These are phyloP conservation scores for Plagiodera versicolora DNA, from an alignment of 2,888 invertebrate species.

Conservation along the genomic window DNA sequence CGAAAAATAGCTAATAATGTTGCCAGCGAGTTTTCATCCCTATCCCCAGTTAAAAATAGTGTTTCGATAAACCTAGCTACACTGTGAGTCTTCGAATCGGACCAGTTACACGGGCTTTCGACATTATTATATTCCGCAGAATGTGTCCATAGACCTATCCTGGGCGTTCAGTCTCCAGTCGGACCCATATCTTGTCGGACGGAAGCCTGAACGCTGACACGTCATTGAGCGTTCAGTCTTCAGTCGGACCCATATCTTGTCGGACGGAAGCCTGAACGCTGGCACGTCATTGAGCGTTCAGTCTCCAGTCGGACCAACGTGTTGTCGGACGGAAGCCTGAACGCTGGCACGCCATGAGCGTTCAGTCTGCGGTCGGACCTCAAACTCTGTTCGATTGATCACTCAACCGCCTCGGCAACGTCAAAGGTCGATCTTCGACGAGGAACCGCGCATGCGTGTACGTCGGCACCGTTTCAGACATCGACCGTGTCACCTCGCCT, in stretches of 20 bases:
- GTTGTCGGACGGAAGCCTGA: no score
- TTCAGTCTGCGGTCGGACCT: neutral
- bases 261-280: neutral
- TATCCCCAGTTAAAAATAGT: neutral
- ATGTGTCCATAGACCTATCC: no score
- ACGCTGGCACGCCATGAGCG: neutral
- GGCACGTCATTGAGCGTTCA: neutral
- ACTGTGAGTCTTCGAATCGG: no score
- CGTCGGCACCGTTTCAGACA: constrained; percentile 27
- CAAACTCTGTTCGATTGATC: constrained; percentile 1
- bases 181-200: neutral
- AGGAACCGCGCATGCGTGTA: constrained; percentile 35
- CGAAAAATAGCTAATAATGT: neutral
- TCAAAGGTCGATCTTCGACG: constrained; percentile 23
- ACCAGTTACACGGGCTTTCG: no score
- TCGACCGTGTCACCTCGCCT: constrained; percentile 41
- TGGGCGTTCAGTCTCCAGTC: neutral
- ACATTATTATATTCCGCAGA: no score
- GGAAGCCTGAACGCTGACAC: neutral
- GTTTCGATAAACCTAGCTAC: neutral
- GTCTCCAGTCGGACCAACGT: neutral
- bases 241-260: neutral
- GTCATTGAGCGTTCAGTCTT: neutral
- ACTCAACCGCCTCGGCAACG: constrained; percentile 26
- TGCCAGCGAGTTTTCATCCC: neutral